A percentile compares a stretch with the other conserved stretches of the same genome.
Evolutionary conservation across 2,113 vertebrate genomes (phyloP).

Genomic region (Sterrhoptilus dennistouni): DNA sequence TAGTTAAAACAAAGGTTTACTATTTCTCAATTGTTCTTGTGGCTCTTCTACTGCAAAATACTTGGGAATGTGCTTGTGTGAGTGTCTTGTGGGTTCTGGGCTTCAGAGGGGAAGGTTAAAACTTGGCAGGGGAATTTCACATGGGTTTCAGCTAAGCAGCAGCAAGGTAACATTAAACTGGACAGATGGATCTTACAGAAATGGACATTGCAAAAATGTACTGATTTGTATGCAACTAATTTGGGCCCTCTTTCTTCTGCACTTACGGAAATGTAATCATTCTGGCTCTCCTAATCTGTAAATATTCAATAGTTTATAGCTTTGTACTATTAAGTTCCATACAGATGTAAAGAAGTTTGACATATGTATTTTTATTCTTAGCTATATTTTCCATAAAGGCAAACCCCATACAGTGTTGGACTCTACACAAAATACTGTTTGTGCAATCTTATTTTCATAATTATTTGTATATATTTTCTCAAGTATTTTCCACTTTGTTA

Average conservation of each 20-base stretch:
- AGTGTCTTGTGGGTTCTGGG: background rate
- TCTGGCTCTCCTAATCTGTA: background rate
- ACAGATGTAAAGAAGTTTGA: background rate
- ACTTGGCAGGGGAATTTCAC: background rate
- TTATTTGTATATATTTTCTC: background rate
- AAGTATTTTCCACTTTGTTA: background rate
- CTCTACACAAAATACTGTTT: background rate
- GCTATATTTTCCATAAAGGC: background rate
- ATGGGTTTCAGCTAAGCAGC: background rate
- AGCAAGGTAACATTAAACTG: background rate
- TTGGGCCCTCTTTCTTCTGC: background rate
- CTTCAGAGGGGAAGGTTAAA: background rate
- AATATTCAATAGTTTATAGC: background rate
- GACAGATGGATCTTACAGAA: background rate
- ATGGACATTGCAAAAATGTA: background rate
- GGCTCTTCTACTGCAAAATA: background rate
- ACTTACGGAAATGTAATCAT: background rate
- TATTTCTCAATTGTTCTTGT: background rate
- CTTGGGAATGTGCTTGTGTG: rapidly evolving
- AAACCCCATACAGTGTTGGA: background rate
- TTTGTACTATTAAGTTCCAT: background rate
- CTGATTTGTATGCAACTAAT: background rate
- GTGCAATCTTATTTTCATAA: background rate
- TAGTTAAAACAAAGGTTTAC: background rate
- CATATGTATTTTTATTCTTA: background rate